These are phyloP conservation scores for Drosophila yakuba DNA, from an alignment of 1,140 invertebrate species.

Conservation along the genomic window DNA sequence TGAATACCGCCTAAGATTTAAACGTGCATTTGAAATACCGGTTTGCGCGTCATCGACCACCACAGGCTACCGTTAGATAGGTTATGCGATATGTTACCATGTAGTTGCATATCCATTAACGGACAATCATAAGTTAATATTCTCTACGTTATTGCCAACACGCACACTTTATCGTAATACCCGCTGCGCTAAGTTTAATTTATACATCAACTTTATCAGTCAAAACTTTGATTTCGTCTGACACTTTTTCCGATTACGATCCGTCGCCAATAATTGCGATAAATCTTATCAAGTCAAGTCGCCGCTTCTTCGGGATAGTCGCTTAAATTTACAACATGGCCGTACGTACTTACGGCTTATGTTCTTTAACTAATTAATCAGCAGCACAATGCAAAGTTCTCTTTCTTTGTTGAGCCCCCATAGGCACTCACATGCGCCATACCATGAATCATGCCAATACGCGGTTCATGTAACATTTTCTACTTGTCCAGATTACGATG, in stretches of 20 bases:
- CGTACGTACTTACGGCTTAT: slow-evolving; percentile 9
- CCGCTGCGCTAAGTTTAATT: slow-evolving; percentile 31
- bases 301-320: slow-evolving; percentile 16
- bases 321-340: slow-evolving; percentile 12
- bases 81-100: not conserved
- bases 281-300: slow-evolving; percentile 23
- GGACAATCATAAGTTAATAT: slow-evolving; percentile 36
- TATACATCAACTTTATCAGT: slow-evolving; percentile 26
- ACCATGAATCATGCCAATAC: slow-evolving; percentile 6
- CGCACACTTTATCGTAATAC: slow-evolving; percentile 73
- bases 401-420: slow-evolving; percentile 24
- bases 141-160: slow-evolving; percentile 49
- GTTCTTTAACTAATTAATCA: slow-evolving; percentile 17
- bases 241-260: slow-evolving; percentile 32
- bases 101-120: slow-evolving; percentile 32
- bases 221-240: slow-evolving; percentile 25
- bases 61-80: slow-evolving; percentile 21
- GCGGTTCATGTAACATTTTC: slow-evolving; percentile 1
- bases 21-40: slow-evolving; percentile 30
- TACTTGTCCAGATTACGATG: not conserved
- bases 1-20: slow-evolving; percentile 14
- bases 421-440: not conserved
- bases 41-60: slow-evolving; percentile 10
- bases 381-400: slow-evolving; percentile 24
- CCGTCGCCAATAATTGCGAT: slow-evolving; percentile 25